phyloP scores from a whole-genome alignment of 2,113 vertebrate species.

The Numida meleagris region DNA sequence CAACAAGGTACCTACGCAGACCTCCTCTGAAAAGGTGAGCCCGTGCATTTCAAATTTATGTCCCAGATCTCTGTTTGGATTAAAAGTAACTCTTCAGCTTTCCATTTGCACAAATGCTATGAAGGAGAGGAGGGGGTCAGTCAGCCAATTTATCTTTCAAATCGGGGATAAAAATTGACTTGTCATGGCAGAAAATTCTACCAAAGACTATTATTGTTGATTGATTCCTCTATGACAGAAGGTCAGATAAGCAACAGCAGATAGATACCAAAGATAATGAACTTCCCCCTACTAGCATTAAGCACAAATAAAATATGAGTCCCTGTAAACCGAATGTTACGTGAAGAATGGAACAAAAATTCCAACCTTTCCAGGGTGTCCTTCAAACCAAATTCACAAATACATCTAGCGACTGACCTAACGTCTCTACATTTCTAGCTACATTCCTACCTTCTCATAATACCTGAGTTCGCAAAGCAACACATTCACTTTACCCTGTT shows the following conservation, averaged over 20 bases:
- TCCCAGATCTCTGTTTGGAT: not conserved
- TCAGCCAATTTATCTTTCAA: conserved; percentile 54
- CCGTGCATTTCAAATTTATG: not conserved
- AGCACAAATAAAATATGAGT: conserved; percentile 75
- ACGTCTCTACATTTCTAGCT: conserved; percentile 78
- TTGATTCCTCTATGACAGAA: conserved; percentile 63
- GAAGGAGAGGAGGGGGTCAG: conserved; percentile 62
- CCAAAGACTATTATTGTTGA: conserved; percentile 67
- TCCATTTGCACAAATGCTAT: conserved; percentile 25
- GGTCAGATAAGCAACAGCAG: conserved; percentile 69
- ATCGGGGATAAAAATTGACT: conserved; percentile 68
- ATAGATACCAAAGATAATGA: conserved; percentile 67
- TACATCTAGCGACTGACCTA: conserved; percentile 88
- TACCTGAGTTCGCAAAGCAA: conserved; percentile 89
- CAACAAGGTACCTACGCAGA: not conserved
- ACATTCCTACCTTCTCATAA: conserved; percentile 82
- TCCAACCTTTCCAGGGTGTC: conserved; percentile 75
- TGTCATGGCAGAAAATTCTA: conserved; percentile 64
- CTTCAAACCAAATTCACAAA: conserved; percentile 86
- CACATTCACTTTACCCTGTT: conserved; percentile 98
- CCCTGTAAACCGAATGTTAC: conserved; percentile 72
- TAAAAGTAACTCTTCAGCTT: conserved; percentile 62
- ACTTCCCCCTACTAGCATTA: conserved; percentile 70
- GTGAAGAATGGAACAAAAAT: conserved; percentile 73
- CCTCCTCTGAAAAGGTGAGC: not conserved